Conservation (phyloP, 2,888 invertebrate species). For the Tineola bisselliella region DNA sequence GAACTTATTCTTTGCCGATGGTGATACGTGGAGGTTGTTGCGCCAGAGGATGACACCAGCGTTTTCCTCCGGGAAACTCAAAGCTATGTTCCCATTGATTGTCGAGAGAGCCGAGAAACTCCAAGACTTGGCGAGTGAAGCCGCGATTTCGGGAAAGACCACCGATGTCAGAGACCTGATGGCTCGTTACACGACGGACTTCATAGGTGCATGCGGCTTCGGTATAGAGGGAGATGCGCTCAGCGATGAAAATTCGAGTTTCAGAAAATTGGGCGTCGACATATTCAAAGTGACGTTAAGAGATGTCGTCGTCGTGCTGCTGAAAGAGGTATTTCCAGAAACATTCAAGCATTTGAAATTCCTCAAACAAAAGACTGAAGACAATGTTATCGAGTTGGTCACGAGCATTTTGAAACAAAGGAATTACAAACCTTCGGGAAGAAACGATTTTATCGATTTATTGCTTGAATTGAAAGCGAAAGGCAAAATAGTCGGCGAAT, state of each 20-base stretch:
- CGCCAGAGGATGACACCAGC: slow-evolving; percentile 49
- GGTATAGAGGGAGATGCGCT: slow-evolving; percentile 49
- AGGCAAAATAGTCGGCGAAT: slow-evolving; percentile 45
- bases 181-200: slow-evolving; percentile 52
- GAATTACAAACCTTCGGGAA: slow-evolving; percentile 40
- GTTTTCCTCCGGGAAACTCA: slow-evolving; percentile 50
- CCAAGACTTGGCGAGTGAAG: slow-evolving; percentile 36
- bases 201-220: slow-evolving; percentile 37
- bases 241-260: slow-evolving; percentile 43
- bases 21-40: slow-evolving; percentile 48
- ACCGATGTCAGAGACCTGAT: slow-evolving; percentile 50
- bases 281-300: slow-evolving; percentile 40
- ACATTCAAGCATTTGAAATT: slow-evolving; percentile 37
- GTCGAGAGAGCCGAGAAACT: slow-evolving; percentile 46
- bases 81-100: slow-evolving; percentile 53
- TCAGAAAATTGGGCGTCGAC: slow-evolving; percentile 41
- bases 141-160: slow-evolving; percentile 29
- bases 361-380: slow-evolving; percentile 38
- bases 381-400: slow-evolving; percentile 34
- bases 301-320: slow-evolving; percentile 32
- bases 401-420: slow-evolving; percentile 36
- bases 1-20: slow-evolving; percentile 52
- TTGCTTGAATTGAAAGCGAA: slow-evolving; percentile 44
- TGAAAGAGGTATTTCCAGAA: slow-evolving; percentile 46
- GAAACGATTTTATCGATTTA: slow-evolving; percentile 53